phyloP scores from a whole-genome alignment of 2,113 vertebrate species.

The Colossoma macropomum region DNA sequence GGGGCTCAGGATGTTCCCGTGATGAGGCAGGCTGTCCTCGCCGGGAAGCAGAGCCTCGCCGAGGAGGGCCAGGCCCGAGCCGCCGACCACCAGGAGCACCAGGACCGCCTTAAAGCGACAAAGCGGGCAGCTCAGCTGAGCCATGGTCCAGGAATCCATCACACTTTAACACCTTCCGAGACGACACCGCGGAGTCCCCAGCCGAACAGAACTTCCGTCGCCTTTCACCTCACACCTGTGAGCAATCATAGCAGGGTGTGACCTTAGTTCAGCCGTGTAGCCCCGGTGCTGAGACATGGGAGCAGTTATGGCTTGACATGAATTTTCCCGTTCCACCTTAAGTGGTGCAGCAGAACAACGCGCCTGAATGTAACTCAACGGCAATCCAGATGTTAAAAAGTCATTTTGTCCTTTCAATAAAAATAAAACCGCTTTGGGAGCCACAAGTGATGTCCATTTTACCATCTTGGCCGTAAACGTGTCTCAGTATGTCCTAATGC shows the following conservation, averaged over 20 bases:
- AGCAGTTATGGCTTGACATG: too few relatives aligned
- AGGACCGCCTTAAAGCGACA: constrained; percentile 46
- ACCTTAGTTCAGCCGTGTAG: too few relatives aligned
- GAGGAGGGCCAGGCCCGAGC: constrained; percentile 42
- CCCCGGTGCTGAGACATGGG: too few relatives aligned
- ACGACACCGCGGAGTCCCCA: constrained; percentile 41
- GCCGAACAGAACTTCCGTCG: constrained; percentile 56
- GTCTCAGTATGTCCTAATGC: too few relatives aligned
- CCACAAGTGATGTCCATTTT: too few relatives aligned
- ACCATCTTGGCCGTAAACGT: too few relatives aligned
- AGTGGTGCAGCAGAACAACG: too few relatives aligned
- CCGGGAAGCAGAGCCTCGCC: constrained; percentile 24
- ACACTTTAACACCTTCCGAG: constrained; percentile 39
- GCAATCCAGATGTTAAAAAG: too few relatives aligned
- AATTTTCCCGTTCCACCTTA: too few relatives aligned
- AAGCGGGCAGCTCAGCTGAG: constrained; percentile 45
- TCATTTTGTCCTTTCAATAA: too few relatives aligned
- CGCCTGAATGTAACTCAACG: too few relatives aligned
- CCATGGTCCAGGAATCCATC: constrained; percentile 62
- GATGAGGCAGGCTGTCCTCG: constrained; percentile 48
- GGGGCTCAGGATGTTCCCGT: constrained; percentile 77
- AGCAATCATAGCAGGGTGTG: constrained; percentile 63
- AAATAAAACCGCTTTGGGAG: too few relatives aligned
- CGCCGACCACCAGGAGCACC: constrained; percentile 56
- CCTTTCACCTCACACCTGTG: constrained; percentile 66